Evolutionary conservation across 2,113 vertebrate genomes (phyloP).

Genomic region (Hemichromis elongatus): DNA sequence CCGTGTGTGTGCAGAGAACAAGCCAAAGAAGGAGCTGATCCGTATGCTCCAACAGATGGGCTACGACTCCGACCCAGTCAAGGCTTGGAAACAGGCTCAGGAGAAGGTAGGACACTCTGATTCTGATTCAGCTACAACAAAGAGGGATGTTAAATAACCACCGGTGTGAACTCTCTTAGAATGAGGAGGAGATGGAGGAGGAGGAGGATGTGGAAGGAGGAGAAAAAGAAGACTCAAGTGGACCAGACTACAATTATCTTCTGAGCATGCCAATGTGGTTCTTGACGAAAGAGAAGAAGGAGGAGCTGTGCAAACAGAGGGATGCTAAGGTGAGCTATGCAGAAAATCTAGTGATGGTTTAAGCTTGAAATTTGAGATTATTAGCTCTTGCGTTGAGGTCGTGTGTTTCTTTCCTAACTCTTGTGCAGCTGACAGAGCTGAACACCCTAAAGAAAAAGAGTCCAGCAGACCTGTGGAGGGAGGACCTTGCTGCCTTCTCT

Average conservation of each 20-base stretch:
- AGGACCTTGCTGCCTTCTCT: slow-evolving; percentile 85
- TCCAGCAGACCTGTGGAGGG: slow-evolving; percentile 86
- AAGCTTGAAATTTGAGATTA: neutral
- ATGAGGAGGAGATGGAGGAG: slow-evolving; percentile 8
- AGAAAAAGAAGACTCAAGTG: slow-evolving; percentile 67
- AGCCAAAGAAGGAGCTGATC: slow-evolving; percentile 95
- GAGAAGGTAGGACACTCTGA: slow-evolving; percentile 79
- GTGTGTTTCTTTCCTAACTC: neutral
- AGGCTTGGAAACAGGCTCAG: slow-evolving; percentile 88
- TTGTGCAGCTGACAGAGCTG: slow-evolving; percentile 74
- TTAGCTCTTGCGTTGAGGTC: neutral
- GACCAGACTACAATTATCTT: slow-evolving; percentile 93
- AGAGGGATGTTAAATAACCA: neutral
- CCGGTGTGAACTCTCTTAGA: neutral
- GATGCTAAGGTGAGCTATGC: slow-evolving; percentile 78
- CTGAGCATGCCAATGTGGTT: slow-evolving; percentile 97
- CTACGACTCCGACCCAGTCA: slow-evolving; percentile 94
- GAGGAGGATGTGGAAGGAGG: slow-evolving; percentile 48
- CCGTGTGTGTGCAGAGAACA: slow-evolving; percentile 82
- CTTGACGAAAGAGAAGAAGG: slow-evolving; percentile 95
- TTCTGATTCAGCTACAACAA: neutral
- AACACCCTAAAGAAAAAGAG: slow-evolving; percentile 79
- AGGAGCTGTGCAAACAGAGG: slow-evolving; percentile 89
- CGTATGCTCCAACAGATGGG: slow-evolving; percentile 87
- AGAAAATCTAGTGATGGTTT: neutral